These are phyloP conservation scores for Diplazon laetatorius DNA, from an alignment of 2,888 invertebrate species.

Conservation along the genomic window DNA sequence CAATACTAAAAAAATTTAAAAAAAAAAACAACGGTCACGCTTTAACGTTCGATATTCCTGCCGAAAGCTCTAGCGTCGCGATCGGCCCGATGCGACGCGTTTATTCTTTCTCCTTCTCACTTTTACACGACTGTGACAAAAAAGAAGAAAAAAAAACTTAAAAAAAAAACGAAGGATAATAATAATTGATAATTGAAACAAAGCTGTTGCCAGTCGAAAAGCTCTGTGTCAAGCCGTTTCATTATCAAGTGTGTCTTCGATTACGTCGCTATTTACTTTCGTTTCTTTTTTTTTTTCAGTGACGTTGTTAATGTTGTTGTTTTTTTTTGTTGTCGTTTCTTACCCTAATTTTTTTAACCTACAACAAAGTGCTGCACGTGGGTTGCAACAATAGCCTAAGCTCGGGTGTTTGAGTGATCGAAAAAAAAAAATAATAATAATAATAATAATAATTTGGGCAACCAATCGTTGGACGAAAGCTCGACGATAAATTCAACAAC, in stretches of 20 bases:
- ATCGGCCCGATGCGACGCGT: neutral
- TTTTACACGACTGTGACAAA: constrained; percentile 48
- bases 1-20: neutral
- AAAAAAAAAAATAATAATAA: too few relatives aligned
- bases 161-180: too few relatives aligned
- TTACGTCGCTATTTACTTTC: too few relatives aligned
- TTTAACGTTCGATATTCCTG: constrained; percentile 20
- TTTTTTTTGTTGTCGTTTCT: constrained; percentile 12
- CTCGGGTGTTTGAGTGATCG: neutral
- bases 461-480: neutral
- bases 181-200: constrained; percentile 2
- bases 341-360: neutral
- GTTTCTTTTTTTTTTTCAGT: too few relatives aligned
- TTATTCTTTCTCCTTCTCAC: too few relatives aligned
- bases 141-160: too few relatives aligned
- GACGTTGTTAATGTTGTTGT: too few relatives aligned
- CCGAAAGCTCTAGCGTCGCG: constrained; percentile 22
- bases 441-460: too few relatives aligned
- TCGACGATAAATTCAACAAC: constrained; percentile 27
- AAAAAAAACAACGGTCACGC: neutral
- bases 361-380: constrained; percentile 48
- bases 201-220: neutral
- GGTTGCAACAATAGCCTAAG: constrained; percentile 21
- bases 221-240: neutral
- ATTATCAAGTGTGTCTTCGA: neutral